phyloP scores from a whole-genome alignment of 2,113 vertebrate genomes.

The Triplophysa siluroides region DNA sequence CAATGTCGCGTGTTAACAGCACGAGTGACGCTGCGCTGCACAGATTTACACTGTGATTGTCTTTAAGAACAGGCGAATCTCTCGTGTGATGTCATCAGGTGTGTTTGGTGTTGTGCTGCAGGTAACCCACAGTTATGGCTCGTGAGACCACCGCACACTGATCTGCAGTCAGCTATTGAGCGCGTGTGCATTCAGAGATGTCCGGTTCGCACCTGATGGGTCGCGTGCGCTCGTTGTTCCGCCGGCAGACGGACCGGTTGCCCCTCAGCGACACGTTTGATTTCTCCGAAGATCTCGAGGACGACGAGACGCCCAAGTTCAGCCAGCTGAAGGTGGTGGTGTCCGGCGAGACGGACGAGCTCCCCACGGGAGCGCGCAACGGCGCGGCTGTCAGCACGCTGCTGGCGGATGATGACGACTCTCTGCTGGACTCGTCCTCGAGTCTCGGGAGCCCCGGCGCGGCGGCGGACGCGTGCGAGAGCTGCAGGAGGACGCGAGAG shows the following conservation, averaged over 20 bases:
- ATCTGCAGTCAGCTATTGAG: neutral
- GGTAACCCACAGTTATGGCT: neutral
- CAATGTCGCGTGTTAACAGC: neutral
- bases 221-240: slow-evolving; percentile 78
- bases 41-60: neutral
- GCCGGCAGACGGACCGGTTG: slow-evolving; percentile 67
- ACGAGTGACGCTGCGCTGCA: neutral
- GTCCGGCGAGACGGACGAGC: slow-evolving; percentile 79
- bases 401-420: slow-evolving; percentile 83
- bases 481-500: slow-evolving; percentile 79
- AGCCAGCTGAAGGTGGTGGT: slow-evolving; percentile 89
- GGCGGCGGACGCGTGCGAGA: slow-evolving; percentile 79
- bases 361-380: slow-evolving; percentile 67
- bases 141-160: neutral
- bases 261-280: slow-evolving; percentile 87
- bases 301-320: slow-evolving; percentile 79
- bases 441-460: slow-evolving; percentile 60
- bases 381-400: slow-evolving; percentile 72
- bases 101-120: neutral
- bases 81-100: neutral
- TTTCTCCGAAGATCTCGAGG: slow-evolving; percentile 80
- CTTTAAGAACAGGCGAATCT: neutral
- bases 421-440: slow-evolving; percentile 74
- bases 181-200: slow-evolving; percentile 65
- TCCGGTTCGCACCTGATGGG: slow-evolving; percentile 77